A percentile compares a stretch with the other conserved stretches of the same genome.
phyloP scores from a whole-genome alignment of 2,113 vertebrate genomes.

The Aspiorhynchus laticeps region DNA sequence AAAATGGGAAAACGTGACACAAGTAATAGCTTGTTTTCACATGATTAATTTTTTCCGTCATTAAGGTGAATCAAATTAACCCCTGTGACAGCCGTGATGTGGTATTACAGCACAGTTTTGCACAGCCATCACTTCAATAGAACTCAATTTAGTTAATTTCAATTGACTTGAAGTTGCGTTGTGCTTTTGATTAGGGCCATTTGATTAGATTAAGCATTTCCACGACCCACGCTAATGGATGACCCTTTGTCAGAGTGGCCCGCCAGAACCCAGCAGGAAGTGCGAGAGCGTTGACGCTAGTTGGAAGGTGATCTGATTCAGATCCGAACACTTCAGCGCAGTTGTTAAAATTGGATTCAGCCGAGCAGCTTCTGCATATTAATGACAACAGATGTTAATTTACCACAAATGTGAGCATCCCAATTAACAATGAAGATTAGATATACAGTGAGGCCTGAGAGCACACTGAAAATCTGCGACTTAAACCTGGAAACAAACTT shows the following conservation, averaged over 20 bases:
- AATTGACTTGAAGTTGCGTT: conserved; percentile 23
- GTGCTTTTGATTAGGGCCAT: conserved; percentile 44
- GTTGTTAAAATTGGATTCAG: conserved; percentile 2
- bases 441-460: neutral
- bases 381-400: conserved; percentile 2
- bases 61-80: neutral
- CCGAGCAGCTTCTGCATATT: neutral
- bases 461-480: neutral
- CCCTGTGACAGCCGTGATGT: neutral
- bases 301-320: conserved; percentile 27
- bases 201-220: conserved; percentile 49
- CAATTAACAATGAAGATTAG: neutral
- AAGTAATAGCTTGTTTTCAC: conserved; percentile 7
- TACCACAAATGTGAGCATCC: conserved; percentile 9
- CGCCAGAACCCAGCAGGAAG: neutral
- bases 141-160: conserved; percentile 13
- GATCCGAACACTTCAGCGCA: neutral
- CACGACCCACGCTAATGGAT: conserved; percentile 2
- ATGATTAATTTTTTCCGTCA: neutral
- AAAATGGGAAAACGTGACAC: neutral
- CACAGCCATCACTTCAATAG: neutral
- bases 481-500: neutral
- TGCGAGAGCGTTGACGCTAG: conserved; percentile 18
- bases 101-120: conserved; percentile 5
- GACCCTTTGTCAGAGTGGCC: conserved; percentile 31